Conservation (phyloP, 2,888 invertebrate species). For the Linyphia triangularis region DNA sequence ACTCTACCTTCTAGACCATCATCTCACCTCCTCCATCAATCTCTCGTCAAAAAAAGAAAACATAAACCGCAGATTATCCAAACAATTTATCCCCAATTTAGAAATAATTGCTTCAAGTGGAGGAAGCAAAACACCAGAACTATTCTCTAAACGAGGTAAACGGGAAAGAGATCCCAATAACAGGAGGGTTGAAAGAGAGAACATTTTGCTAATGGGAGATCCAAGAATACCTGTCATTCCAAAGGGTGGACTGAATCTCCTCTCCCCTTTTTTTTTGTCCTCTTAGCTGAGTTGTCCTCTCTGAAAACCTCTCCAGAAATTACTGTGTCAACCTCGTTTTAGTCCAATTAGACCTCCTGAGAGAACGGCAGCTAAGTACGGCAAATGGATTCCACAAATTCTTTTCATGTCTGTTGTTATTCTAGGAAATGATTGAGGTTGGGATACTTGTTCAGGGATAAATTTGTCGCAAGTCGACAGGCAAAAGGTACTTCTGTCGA, state of each 20-base stretch:
- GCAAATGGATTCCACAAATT: constrained; percentile 38
- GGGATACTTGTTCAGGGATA: constrained; percentile 9
- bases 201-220: background rate
- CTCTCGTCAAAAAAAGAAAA: no score
- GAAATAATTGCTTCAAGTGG: no score
- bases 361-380: constrained; percentile 6
- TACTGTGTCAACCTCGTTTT: constrained; percentile 43
- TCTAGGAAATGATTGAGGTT: constrained; percentile 20
- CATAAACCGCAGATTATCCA: no score
- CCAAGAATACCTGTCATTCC: background rate
- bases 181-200: background rate
- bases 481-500: no score
- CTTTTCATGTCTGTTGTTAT: constrained; percentile 44
- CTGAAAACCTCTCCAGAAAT: constrained; percentile 34
- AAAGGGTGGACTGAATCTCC: background rate
- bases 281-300: background rate
- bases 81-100: no score
- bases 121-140: no score
- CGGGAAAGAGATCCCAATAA: background rate
- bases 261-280: no score
- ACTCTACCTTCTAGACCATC: no score
- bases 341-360: constrained; percentile 41
- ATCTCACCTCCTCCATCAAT: no score
- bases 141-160: background rate
- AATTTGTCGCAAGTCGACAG: background rate